A percentile compares a stretch with the other conserved stretches of the same genome.
phyloP scores from a whole-genome alignment of 2,888 invertebrate genomes.

The Sipha maydis region DNA sequence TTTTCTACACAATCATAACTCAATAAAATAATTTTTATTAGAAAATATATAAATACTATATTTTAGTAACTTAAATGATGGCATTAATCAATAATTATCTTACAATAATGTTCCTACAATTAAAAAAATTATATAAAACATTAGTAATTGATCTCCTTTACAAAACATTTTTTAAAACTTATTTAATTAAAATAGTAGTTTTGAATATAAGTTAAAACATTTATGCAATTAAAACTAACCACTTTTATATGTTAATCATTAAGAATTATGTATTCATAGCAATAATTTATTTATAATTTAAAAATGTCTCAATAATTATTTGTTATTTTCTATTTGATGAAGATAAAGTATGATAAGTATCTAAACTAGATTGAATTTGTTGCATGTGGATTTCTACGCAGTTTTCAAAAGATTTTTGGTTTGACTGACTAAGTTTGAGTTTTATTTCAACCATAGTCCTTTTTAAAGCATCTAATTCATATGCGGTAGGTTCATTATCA shows the following conservation, averaged over 20 bases:
- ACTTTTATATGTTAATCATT: too few relatives aligned
- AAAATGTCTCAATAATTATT: not conserved
- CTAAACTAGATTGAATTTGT: slow-evolving; percentile 65
- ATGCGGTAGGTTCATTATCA: slow-evolving; percentile 81
- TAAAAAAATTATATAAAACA: not conserved
- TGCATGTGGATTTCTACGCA: slow-evolving; percentile 78
- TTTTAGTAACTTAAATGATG: not conserved
- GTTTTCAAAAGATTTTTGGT: slow-evolving; percentile 84
- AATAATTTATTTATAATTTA: not conserved
- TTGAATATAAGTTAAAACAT: not conserved
- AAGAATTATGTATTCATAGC: not conserved
- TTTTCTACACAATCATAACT: not conserved
- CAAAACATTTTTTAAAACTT: not conserved
- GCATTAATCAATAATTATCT: not conserved
- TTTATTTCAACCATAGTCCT: slow-evolving; percentile 92
- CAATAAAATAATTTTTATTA: not conserved
- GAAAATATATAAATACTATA: slow-evolving; percentile 24
- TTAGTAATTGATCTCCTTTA: slow-evolving; percentile 36
- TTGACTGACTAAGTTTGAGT: slow-evolving; percentile 78
- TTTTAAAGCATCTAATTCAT: slow-evolving; percentile 88
- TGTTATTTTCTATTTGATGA: slow-evolving; percentile 65
- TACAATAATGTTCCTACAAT: not conserved
- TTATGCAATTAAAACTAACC: too few relatives aligned
- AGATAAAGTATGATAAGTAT: slow-evolving; percentile 64
- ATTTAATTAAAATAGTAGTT: not conserved